Conservation (phyloP, 2,888 invertebrate genomes). For the Metallyticus violacea region DNA sequence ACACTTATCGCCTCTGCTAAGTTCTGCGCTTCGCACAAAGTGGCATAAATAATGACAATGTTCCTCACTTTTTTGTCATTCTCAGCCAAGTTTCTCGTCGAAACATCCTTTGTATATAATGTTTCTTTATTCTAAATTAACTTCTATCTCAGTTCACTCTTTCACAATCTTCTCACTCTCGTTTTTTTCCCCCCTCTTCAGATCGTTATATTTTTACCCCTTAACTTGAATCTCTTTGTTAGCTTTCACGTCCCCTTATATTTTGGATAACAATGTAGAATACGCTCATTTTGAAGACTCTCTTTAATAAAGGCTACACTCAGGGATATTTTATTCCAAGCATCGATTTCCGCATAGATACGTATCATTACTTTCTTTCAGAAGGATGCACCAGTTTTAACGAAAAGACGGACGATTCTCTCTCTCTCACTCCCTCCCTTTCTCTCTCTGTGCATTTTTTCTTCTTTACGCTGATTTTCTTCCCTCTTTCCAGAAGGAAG, state of each 20-base stretch:
- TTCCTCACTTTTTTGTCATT: neutral
- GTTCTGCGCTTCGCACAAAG: neutral
- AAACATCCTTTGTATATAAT: neutral
- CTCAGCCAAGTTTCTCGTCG: neutral
- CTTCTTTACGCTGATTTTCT: neutral
- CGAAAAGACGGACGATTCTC: neutral
- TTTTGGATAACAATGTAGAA: neutral
- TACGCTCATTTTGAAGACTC: neutral
- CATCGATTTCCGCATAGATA: neutral
- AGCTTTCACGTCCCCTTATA: neutral
- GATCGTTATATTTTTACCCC: neutral
- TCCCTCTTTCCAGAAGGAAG: neutral
- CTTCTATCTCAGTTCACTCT: neutral
- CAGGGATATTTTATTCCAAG: neutral
- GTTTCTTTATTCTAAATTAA: conserved; percentile 12
- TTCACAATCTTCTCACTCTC: no score
- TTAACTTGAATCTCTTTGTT: neutral
- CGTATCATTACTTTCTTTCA: conserved; percentile 11
- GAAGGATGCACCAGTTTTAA: neutral
- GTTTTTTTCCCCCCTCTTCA: neutral
- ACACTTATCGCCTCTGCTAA: neutral
- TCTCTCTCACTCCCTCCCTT: neutral
- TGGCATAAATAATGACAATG: neutral
- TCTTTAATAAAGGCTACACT: neutral
- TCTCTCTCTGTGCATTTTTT: no score